Base-by-base conservation (phyloP, 2,888 invertebrate genomes). In the Xestia rhomboidea region DNA sequence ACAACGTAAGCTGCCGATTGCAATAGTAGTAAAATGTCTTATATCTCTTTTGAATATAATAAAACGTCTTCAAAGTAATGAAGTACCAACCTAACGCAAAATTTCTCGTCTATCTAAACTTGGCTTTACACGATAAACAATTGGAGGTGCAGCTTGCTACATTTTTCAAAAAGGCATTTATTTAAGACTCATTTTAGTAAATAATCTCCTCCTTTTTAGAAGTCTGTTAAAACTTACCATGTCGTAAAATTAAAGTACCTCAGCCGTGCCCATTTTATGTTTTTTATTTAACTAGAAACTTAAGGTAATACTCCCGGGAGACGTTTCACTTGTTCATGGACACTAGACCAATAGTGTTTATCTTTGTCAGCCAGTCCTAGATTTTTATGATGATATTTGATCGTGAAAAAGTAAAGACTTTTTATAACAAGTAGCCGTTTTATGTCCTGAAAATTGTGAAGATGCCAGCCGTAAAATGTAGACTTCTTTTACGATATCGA, bases 381-480 rank as follows among this genome's bases (percentile, higher is more conserved):
- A 60, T 44, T 66, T 67, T 76, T 69, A 76, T 66, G 68, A 66
- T 76, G 69, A 83, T 73, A 51, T 30, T 64, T 72, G 57, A 57
- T 60, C 62, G 68, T 78, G 38, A 66, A 69, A 68, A 75, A 41
- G 46, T 51, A 51, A 54, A 73, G 10, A 62, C 46, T 73, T 75
- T 68, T 80, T 72, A 69, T 72, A 80, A 66, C 64, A 76, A 80
- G 62, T 73, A 72, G 18, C n/a, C 57, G 49, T 63, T 85, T 85
- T 76, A 75, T 54, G 66, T 51, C 44, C 51, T 66, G 51, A 77
- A 77, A 77, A 74, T 41, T 68, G 69, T 77, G 67, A 67, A 76
- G 64, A 73, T 11, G n/a, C 64, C 49, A 71, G 76, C 70, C 46
- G 67, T 84, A 81, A 84, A 77, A 84, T 66, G 73, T 80, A 38